Conservation (phyloP, 2,797 vertebrate genomes). For the Sebastes ruberrimus region DNA sequence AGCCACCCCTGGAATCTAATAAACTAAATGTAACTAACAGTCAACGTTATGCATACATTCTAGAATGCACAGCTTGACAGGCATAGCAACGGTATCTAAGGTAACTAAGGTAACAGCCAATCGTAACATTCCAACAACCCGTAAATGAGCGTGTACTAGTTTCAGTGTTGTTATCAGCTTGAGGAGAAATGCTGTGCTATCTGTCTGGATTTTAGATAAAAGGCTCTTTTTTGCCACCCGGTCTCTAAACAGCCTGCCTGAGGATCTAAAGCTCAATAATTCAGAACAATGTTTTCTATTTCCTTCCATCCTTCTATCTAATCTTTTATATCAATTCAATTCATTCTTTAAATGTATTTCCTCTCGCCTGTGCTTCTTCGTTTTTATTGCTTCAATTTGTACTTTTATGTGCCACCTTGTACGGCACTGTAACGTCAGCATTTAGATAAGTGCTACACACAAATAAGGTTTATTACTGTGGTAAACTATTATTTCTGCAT, state of each 20-base stretch:
- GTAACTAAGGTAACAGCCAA: neutral
- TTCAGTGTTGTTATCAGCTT: constrained; percentile 15
- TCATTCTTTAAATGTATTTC: constrained; percentile 44
- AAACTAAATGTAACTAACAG: too few species aligned
- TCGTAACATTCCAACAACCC: neutral
- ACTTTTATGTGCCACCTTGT: constrained; percentile 18
- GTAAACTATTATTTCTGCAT: neutral
- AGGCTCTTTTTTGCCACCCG: constrained; percentile 28
- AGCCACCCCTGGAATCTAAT: too few species aligned
- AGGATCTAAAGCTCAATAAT: constrained; percentile 40
- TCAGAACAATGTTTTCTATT: constrained; percentile 36
- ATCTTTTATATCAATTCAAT: constrained; percentile 10
- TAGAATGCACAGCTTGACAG: neutral
- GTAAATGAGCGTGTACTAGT: neutral
- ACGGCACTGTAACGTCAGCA: constrained; percentile 7
- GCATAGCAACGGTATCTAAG: neutral
- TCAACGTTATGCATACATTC: too few species aligned
- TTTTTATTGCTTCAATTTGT: constrained; percentile 46
- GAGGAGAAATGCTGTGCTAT: constrained; percentile 8
- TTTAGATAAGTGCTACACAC: constrained; percentile 26
- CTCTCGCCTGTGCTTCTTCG: constrained; percentile 1
- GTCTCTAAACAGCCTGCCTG: neutral
- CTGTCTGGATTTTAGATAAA: constrained; percentile 51
- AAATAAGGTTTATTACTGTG: constrained; percentile 5
- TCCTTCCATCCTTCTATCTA: neutral